These are phyloP conservation scores for Sebastes elongatus DNA, from an alignment of 2,797 vertebrate genomes.

Conservation along the genomic window DNA sequence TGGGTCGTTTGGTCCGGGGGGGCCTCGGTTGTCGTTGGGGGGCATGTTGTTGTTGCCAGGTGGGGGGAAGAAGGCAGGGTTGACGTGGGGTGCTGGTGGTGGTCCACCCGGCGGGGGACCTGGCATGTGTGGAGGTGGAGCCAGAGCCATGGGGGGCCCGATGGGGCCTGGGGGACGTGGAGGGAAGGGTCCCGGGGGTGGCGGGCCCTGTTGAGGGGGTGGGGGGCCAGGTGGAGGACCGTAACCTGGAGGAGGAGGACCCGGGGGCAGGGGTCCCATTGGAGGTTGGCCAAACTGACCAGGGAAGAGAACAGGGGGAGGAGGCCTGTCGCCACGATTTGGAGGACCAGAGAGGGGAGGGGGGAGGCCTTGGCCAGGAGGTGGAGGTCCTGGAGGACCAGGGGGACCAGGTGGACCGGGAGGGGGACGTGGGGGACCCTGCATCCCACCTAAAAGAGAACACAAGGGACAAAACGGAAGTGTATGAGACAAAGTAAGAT, in stretches of 20 bases:
- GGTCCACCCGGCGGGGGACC: constrained; percentile 97
- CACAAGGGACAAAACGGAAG: not conserved
- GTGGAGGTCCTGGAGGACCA: constrained; percentile 94
- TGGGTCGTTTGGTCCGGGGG: constrained; percentile 90
- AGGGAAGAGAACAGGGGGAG: constrained; percentile 97
- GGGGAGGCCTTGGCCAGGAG: constrained; percentile 94
- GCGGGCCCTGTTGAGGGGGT: constrained; percentile 90
- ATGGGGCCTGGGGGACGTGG: constrained; percentile 94
- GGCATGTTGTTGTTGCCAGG: constrained; percentile 95
- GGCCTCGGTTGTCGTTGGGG: constrained; percentile 92
- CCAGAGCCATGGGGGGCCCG: constrained; percentile 93
- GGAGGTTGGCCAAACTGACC: constrained; percentile 97
- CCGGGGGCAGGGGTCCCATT: constrained; percentile 87
- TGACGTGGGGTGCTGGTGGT: constrained; percentile 97
- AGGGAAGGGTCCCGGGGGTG: constrained; percentile 94
- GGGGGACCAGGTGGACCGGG: constrained; percentile 88
- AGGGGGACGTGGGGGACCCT: constrained; percentile 92
- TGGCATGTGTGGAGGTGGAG: constrained; percentile 95
- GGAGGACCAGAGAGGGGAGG: constrained; percentile 94
- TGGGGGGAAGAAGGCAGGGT: constrained; percentile 98
- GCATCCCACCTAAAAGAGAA: constrained; percentile 77
- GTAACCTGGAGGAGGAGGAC: constrained; percentile 95
- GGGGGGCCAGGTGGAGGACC: constrained; percentile 92
- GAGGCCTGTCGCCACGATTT: constrained; percentile 94
- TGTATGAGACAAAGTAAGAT: not conserved